Base-by-base conservation (phyloP, 2,113 vertebrate species). In the Xenus cinereus region DNA sequence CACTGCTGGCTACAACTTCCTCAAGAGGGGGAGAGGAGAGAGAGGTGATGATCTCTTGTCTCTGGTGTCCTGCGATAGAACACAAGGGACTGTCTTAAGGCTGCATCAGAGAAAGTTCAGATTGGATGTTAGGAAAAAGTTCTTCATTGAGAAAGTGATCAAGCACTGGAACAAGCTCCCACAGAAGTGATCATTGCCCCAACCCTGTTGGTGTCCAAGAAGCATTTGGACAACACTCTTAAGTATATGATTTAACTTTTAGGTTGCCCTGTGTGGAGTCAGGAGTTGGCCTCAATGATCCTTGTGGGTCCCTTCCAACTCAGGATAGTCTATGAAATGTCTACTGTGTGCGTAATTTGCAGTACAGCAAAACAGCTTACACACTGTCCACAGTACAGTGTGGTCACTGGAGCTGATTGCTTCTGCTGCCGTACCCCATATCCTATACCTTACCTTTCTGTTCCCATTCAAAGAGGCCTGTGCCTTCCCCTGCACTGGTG, bases 111-210 rank as follows among this genome's bases (percentile, higher is more conserved):
- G 63, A 28, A 56, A 81, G 45, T 60, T 85, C 45, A 39, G 24
- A 8, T 39, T 32, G 28, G 28, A 22, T 67, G 56, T 32, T 62
- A 39, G 85, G 46, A 45, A 75, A 50, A 86, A 32, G 10, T 32
- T 87, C 56, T 81, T 46, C 30, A 39, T 41, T 68, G 59, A 50
- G n/a, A 72, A 43, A 13, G 33, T 51, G 60, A 35, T 41, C 57
- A n/a, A 79, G 41, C 14, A 45, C 48, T 63, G 33, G n/a, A 80
- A 39, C 43, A 80, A 71, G 26, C 33, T 88, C 30, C 30, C 35
- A 64, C 26, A 21, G 62, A 64, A 80, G 22, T 0, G 0, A 4
- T 51, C 2, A 1, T 35, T 37, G 22, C 22, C 28, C 43, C 37
- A 74, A 69, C 37, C 9, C 19, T 75, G 33, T 53, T 0, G 2